phyloP scores from a whole-genome alignment of 2,797 vertebrate genomes.

The Mareca penelope region DNA sequence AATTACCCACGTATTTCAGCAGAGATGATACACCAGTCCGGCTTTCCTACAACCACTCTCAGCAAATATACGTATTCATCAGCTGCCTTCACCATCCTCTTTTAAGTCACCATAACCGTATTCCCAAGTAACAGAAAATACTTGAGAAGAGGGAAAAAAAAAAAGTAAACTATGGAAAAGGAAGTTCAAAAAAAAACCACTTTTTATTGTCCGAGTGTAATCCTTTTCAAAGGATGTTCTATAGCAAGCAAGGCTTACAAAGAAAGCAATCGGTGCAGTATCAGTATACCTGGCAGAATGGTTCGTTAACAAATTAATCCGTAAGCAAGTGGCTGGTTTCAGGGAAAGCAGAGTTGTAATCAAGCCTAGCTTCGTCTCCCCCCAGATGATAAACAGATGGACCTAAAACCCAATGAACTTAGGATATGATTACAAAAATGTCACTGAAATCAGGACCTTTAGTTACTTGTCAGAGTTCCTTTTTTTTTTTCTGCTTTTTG shows the following conservation, averaged over 20 bases:
- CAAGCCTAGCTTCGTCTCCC: not conserved
- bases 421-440: not conserved
- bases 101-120: not conserved
- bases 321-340: not conserved
- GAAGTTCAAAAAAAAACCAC: not conserved
- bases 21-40: not conserved
- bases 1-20: not conserved
- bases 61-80: not conserved
- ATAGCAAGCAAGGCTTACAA: not conserved
- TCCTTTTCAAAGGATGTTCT: not conserved
- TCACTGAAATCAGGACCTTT: not conserved
- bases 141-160: not conserved
- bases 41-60: not conserved
- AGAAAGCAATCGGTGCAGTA: not conserved
- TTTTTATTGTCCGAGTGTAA: not conserved
- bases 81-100: not conserved
- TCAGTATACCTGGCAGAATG: not conserved
- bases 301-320: not conserved
- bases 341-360: not conserved
- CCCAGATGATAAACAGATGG: not conserved
- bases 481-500: not conserved
- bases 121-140: not conserved
- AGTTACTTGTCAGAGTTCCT: not conserved
- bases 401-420: not conserved
- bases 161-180: not conserved